Evolutionary conservation across 2,797 vertebrate species (phyloP).

Genomic region (Ibycter americanus): DNA sequence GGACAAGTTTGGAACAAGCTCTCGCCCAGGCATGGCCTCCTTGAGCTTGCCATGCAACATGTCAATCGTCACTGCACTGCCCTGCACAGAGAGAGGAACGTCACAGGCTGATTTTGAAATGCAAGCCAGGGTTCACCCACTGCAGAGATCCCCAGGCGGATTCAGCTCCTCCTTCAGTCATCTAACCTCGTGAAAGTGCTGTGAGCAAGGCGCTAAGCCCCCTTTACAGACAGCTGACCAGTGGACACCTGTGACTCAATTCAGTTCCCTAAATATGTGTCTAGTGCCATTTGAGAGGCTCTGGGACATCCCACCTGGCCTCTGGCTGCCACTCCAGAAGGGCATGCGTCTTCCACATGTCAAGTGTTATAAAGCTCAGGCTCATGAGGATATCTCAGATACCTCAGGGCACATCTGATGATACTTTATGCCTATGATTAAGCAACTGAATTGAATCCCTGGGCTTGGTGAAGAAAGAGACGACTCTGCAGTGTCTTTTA

Average conservation of each 20-base stretch:
- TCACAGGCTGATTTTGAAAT: neutral
- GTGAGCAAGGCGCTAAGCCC: neutral
- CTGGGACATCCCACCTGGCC: neutral
- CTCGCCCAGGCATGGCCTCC: neutral
- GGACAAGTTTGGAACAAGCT: slow-evolving; percentile 24
- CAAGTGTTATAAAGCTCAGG: neutral
- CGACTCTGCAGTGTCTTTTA: neutral
- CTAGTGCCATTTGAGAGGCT: neutral
- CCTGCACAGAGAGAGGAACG: neutral
- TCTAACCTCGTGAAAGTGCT: neutral
- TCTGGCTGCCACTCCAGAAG: neutral
- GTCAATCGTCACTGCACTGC: neutral
- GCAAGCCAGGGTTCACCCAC: neutral
- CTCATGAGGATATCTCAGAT: neutral
- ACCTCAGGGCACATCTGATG: neutral
- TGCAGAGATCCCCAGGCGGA: neutral
- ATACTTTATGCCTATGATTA: neutral
- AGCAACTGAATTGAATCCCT: neutral
- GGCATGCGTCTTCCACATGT: fast-evolving
- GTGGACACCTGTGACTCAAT: fast-evolving
- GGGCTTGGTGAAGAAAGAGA: neutral
- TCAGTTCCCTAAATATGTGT: neutral
- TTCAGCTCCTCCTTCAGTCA: neutral
- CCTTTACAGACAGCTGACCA: neutral
- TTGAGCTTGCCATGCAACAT: neutral